Percentiles rank a stretch among this genome's conserved stretches.
These are phyloP conservation scores for Cottus gobio DNA, from an alignment of 2,113 vertebrate genomes.

Conservation along the genomic window DNA sequence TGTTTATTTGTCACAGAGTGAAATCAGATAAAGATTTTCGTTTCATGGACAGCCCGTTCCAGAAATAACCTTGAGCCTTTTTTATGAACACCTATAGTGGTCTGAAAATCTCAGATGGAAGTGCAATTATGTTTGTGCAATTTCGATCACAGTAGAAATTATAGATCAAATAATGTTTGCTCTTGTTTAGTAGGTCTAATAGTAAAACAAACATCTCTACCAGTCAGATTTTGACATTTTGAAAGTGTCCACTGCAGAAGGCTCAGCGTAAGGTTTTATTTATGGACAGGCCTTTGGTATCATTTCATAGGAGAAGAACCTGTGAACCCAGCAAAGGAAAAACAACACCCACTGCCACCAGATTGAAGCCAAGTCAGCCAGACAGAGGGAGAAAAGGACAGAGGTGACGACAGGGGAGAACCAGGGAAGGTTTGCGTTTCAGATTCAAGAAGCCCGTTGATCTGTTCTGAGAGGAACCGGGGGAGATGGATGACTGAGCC, in stretches of 20 bases:
- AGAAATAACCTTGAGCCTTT: conserved; percentile 55
- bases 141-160: neutral
- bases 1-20: conserved; percentile 35
- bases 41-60: conserved; percentile 37
- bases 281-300: conserved; percentile 50
- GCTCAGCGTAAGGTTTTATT: conserved; percentile 45
- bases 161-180: neutral
- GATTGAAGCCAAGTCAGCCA: conserved; percentile 65
- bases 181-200: neutral
- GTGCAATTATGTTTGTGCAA: neutral
- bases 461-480: conserved; percentile 57
- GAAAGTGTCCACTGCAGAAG: conserved; percentile 44
- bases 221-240: conserved; percentile 46
- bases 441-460: conserved; percentile 52
- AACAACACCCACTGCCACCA: conserved; percentile 64
- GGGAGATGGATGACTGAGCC: conserved; percentile 52
- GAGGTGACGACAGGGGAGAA: conserved; percentile 58
- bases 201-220: neutral
- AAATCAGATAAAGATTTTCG: conserved; percentile 35
- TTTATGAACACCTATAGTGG: conserved; percentile 48
- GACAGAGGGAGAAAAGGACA: conserved; percentile 56
- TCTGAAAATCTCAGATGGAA: conserved; percentile 12
- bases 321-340: conserved; percentile 62
- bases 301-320: conserved; percentile 59
- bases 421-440: conserved; percentile 54